phyloP scores from a whole-genome alignment of 1,140 invertebrate species.

The Drosophila prosaltans region DNA sequence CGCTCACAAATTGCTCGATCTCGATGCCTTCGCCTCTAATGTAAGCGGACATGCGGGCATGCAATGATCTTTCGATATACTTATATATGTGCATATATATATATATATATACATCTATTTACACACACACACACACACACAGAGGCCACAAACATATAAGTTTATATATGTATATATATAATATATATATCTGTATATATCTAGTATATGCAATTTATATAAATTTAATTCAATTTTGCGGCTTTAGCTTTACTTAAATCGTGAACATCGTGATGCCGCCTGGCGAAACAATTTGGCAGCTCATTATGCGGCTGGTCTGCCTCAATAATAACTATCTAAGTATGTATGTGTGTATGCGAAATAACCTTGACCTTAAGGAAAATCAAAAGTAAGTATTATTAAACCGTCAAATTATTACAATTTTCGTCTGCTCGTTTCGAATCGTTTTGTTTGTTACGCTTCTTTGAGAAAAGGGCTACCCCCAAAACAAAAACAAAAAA shows the following conservation, averaged over 20 bases:
- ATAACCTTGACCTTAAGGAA: constrained; percentile 77
- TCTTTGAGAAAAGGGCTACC: constrained; percentile 70
- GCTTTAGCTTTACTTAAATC: constrained; percentile 47
- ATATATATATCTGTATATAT: constrained; percentile 48
- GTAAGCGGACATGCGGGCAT: constrained; percentile 76
- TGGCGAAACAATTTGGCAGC: constrained; percentile 72
- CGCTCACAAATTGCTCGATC: constrained; percentile 62
- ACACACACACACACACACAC: constrained; percentile 32
- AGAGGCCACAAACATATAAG: constrained; percentile 12
- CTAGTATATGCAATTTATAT: constrained; percentile 75
- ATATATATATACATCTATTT: constrained; percentile 34
- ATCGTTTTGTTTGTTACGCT: constrained; percentile 59
- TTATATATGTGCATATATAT: constrained; percentile 34
- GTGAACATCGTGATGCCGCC: constrained; percentile 57
- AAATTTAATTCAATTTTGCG: constrained; percentile 80
- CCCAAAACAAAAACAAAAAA: neutral
- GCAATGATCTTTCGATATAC: constrained; percentile 52
- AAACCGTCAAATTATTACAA: constrained; percentile 74
- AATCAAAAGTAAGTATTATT: constrained; percentile 59
- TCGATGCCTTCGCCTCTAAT: constrained; percentile 57
- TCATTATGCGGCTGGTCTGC: constrained; percentile 70
- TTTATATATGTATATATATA: too few species aligned
- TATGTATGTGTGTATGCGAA: too few species aligned
- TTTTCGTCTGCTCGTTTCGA: constrained; percentile 34
- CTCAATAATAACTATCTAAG: constrained; percentile 48